A percentile compares a stretch with the other conserved stretches of the same genome.
These are phyloP conservation scores for Amblyornis subalaris DNA, from an alignment of 2,113 vertebrate genomes.

Conservation along the genomic window DNA sequence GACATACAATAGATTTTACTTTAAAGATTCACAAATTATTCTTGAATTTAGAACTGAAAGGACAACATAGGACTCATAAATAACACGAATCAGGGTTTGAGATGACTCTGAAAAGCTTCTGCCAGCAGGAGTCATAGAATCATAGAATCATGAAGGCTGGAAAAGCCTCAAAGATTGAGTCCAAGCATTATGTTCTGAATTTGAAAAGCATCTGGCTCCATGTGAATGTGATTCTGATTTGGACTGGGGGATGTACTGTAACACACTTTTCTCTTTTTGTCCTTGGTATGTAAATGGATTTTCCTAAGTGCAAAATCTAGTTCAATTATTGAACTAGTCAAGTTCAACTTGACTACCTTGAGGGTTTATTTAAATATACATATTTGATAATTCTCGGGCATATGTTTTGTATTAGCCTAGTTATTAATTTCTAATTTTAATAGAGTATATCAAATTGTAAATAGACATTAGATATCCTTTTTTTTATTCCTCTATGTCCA, in stretches of 20 bases:
- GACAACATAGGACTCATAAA: neutral
- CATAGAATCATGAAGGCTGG: neutral
- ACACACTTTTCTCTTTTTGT: neutral
- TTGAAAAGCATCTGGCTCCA: neutral
- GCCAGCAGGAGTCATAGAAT: neutral
- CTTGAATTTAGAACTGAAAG: neutral
- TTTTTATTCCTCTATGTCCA: neutral
- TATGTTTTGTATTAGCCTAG: neutral
- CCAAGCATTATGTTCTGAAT: neutral
- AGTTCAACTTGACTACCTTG: neutral
- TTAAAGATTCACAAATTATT: neutral
- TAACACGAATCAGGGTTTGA: neutral
- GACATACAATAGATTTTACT: neutral
- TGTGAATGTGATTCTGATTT: neutral
- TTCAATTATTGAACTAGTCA: neutral
- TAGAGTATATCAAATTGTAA: neutral
- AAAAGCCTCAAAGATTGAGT: neutral
- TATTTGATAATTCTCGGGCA: neutral
- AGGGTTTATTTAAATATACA: neutral
- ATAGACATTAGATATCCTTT: neutral
- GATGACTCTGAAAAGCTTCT: neutral
- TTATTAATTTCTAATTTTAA: constrained; percentile 11
- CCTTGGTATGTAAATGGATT: neutral
- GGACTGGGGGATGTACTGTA: neutral
- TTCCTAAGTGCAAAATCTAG: neutral